These are phyloP conservation scores for Gymnoscelis rufifasciata DNA, from an alignment of 2,888 invertebrate species.

Conservation along the genomic window DNA sequence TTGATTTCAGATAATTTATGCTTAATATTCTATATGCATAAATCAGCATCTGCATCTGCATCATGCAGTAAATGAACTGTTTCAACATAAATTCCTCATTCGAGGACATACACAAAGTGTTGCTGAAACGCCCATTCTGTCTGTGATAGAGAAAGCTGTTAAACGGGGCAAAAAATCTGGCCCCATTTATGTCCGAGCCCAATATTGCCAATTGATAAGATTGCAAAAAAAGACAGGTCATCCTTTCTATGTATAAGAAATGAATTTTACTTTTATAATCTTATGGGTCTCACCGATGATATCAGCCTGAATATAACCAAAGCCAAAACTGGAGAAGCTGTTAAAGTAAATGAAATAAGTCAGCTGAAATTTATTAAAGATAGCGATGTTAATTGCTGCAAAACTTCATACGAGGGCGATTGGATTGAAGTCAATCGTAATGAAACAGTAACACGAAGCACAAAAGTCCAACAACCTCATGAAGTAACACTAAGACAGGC, in stretches of 20 bases:
- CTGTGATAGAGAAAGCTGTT: conserved; percentile 5
- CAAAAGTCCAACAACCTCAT: conserved; percentile 1
- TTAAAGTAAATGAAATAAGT: conserved; percentile 10
- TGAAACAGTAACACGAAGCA: conserved; percentile 1
- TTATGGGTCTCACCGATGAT: conserved; percentile 8
- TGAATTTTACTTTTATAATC: conserved; percentile 11
- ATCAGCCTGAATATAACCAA: conserved; percentile 8
- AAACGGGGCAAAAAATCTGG: conserved; percentile 3
- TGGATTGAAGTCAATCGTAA: conserved; percentile 11
- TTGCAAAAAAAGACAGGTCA: conserved; percentile 5
- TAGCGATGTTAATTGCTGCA: conserved; percentile 8
- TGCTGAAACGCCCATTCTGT: conserved; percentile 13
- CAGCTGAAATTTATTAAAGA: conserved; percentile 10
- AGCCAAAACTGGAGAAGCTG: conserved; percentile 9
- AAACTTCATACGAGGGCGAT: conserved; percentile 10
- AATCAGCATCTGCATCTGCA: conserved; percentile 11
- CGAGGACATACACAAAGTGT: conserved; percentile 15
- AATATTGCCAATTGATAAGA: conserved; percentile 6
- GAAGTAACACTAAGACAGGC: conserved; percentile 10
- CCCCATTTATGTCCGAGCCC: conserved; percentile 5
- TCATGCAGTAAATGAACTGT: conserved; percentile 9
- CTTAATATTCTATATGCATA: no score
- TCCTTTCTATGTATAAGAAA: conserved; percentile 8
- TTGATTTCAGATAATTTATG: conserved; percentile 13
- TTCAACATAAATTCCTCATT: conserved; percentile 15